Evolutionary conservation across 2,797 vertebrate species (phyloP).

Genomic region (Thalassophryne amazonica): DNA sequence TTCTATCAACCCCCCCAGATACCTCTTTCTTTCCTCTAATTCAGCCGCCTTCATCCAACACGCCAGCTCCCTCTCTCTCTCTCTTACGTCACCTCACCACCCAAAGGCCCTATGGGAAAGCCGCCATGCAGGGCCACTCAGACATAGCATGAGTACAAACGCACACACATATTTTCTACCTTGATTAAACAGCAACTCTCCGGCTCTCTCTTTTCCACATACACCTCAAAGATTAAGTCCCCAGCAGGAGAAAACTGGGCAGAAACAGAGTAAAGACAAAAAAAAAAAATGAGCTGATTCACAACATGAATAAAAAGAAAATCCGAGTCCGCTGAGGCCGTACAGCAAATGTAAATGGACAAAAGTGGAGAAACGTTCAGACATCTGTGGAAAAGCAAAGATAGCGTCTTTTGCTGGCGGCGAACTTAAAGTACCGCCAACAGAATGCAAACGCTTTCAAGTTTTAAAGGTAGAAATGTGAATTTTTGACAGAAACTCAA

Average conservation of each 20-base stretch:
- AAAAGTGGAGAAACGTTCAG: constrained; percentile 9
- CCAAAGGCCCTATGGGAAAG: constrained; percentile 2
- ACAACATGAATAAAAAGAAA: constrained; percentile 30
- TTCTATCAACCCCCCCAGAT: constrained; percentile 51
- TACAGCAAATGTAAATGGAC: constrained; percentile 25
- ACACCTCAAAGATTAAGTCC: constrained; percentile 94
- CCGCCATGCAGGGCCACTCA: neutral
- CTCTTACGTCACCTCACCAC: constrained; percentile 12
- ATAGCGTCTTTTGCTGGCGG: constrained; percentile 27
- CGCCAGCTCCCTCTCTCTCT: neutral
- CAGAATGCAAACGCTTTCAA: constrained; percentile 16
- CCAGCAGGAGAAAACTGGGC: constrained; percentile 90
- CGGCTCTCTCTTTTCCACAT: constrained; percentile 87
- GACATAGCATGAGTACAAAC: constrained; percentile 1
- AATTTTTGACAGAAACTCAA: constrained; percentile 15
- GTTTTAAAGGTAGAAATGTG: constrained; percentile 2
- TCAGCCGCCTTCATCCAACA: constrained; percentile 12
- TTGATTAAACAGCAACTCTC: constrained; percentile 93
- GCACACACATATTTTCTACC: constrained; percentile 69
- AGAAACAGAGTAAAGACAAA: neutral
- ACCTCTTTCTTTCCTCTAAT: constrained; percentile 1
- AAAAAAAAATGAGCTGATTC: constrained; percentile 31
- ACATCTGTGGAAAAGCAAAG: constrained; percentile 32
- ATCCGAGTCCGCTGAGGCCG: constrained; percentile 14
- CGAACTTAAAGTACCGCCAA: constrained; percentile 29